Evolutionary conservation across 2,888 invertebrate species (phyloP).

Genomic region (Melieria picta): DNA sequence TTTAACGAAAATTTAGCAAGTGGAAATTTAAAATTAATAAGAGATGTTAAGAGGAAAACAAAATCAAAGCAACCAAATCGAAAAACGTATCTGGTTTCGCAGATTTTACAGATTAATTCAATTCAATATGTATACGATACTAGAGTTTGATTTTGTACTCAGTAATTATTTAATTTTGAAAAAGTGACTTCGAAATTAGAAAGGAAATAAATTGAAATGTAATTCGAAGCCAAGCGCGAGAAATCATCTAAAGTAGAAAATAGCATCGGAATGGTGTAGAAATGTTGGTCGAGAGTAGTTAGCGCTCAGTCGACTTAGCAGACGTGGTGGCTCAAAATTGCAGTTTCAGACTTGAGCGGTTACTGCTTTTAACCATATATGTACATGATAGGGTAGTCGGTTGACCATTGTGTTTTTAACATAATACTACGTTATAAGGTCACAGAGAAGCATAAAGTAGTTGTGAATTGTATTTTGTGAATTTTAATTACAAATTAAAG

Average conservation of each 20-base stretch:
- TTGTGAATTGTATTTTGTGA: conserved; percentile 65
- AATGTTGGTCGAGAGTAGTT: background rate
- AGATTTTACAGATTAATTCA: conserved; percentile 46
- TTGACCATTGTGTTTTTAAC: conserved; percentile 8
- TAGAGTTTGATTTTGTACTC: conserved; percentile 48
- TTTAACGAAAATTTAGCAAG: no score
- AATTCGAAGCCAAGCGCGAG: conserved; percentile 20
- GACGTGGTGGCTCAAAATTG: no score
- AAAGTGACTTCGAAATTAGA: background rate
- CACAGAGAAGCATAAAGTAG: conserved; percentile 50
- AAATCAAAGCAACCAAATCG: conserved; percentile 5
- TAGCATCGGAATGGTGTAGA: no score
- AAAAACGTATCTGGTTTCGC: conserved; percentile 26
- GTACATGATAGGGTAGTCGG: no score
- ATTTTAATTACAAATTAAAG: conserved; percentile 52
- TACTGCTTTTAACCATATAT: no score
- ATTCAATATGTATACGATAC: conserved; percentile 64
- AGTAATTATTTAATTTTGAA: background rate
- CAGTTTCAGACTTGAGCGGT: no score
- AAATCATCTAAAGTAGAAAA: conserved; percentile 10
- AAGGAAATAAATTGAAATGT: conserved; percentile 16
- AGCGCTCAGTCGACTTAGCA: no score
- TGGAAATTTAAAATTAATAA: background rate
- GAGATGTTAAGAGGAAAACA: background rate
- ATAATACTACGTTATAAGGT: conserved; percentile 28